Base-by-base conservation (phyloP, 2,888 invertebrate species). In the Trisateles emortualis region DNA sequence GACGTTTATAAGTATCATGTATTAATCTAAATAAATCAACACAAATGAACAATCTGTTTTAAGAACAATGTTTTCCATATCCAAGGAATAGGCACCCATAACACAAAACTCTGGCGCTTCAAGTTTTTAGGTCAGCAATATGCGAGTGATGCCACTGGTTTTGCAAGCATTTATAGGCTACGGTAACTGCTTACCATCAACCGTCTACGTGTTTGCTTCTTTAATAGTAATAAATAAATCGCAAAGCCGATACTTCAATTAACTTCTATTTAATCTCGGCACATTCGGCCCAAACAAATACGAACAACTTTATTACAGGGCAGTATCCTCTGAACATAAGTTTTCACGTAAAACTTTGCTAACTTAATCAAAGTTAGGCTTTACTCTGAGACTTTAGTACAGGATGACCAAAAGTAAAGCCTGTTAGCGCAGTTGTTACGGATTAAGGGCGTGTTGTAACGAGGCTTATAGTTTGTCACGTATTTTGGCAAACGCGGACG, bases 361-460 rank as follows among this genome's bases (percentile, higher is more conserved):
- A 67, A 70, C 49, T 68, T 70, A 70, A 68, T 68, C 57, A 63
- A 70, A 70, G 60, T 70, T 60, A 56, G 64, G 51, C 44, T 51
- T 65, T 58, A 55, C 54, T 52, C 46, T 33, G 43, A 11, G 54
- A 48, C 55, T 59, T 61, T 33, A 40, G 51, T 54, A 55, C 57
- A 45, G 55, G 63, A 63, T 63, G 67, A 55, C 70, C 71, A 52
- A 60, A 47, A 36, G 36, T 36, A 32, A 52, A 41, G 39, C 44
- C 51, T 51, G 38, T 39, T 39, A 16, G 32, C 32, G 17, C 33
- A 24, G 39, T 45, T 45, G 43, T 51, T 46, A 36, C 5, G 11
- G 26, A 43, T 11, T 38, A 22, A 48, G 24, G 43, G 9, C 19
- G 0, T 9, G 14, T 29, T 24, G 22, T 22, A 11, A 39, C 9